A percentile compares a stretch with the other conserved stretches of the same genome.
Conservation (phyloP, 2,113 vertebrate genomes). For the Heliornis fulica region DNA sequence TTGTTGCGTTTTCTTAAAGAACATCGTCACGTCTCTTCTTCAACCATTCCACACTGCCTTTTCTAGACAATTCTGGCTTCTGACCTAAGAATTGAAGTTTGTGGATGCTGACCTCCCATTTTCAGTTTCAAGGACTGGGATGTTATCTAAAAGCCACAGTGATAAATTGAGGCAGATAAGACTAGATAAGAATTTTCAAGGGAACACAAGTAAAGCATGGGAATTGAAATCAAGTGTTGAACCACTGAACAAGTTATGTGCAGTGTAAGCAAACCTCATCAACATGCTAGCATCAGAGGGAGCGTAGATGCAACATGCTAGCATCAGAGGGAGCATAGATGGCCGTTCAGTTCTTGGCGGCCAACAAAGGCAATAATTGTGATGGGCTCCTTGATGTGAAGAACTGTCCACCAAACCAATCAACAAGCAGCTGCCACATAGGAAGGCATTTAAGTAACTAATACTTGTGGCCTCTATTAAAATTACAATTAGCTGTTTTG, state of each 20-base stretch:
- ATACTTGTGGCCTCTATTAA: background rate
- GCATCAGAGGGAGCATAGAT: background rate
- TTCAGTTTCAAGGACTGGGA: background rate
- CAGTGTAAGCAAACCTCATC: background rate
- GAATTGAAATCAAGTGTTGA: background rate
- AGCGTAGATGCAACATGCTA: background rate
- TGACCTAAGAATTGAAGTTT: background rate
- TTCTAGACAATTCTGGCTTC: background rate
- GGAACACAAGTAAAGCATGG: rapidly evolving
- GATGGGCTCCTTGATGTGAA: background rate
- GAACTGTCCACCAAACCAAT: background rate
- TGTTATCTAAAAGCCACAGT: background rate
- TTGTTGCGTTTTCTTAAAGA: background rate
- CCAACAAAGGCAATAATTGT: background rate
- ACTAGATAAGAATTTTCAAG: background rate
- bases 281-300: background rate
- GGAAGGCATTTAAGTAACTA: background rate
- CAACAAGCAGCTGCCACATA: constrained; percentile 2
- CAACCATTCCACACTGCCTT: background rate
- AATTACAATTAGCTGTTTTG: constrained; percentile 16
- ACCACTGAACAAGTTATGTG: background rate
- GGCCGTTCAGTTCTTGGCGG: background rate
- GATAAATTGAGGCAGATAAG: background rate
- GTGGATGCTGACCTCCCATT: background rate
- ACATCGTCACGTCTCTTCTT: background rate